Base-by-base conservation (phyloP, 2,888 invertebrate genomes). In the Heliconius ismenius region DNA sequence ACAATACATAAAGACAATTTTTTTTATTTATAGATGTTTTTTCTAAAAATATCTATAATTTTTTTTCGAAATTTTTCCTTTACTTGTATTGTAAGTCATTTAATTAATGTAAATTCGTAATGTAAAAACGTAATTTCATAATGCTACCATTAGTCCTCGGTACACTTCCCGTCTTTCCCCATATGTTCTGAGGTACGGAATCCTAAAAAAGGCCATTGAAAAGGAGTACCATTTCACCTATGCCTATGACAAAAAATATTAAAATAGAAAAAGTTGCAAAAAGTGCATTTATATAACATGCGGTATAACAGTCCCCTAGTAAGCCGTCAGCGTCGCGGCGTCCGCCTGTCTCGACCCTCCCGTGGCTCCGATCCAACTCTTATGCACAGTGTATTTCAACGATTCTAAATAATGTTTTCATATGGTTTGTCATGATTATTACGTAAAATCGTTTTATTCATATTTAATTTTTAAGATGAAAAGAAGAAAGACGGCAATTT, bases 291-390 rank as follows among this genome's bases (percentile, higher is more conserved):
- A 64, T 64, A 64, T 15, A 21, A 7, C 18, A 49, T 49, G 18
- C 49, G 18, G 49, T 49, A 49, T 49, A 49, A 49, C 62, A 60
- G 10, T 15, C 10, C 73, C 64, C 58, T 73, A 49, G 73, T 18
- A 62, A 28, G 32, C 32, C 32, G 74, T 79, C 73, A 68, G 24
- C 26, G 78, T 75, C 75, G 76, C 36, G 79, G 78, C 79, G 79
- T 76, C 79, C 78, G 69, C 76, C 60, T 63, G 79, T 79, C 79
- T 78, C 64, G 67, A 74, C 18, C 24, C 60, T 75, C 28, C 32
- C 39, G 43, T 78, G 79, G 79, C 79, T 69, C 11, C 39, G 73
- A 9, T 78, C 79, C 79, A 79, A 78, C 54, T 69, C 32, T 36
- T 28, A 73, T 76, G 79, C 78, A 79, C 72, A 75, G 54, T 64